Evolutionary conservation across 2,888 invertebrate genomes (phyloP), one percentile per base, ranked within the genome.

Genomic region (Amiota minor): DNA sequence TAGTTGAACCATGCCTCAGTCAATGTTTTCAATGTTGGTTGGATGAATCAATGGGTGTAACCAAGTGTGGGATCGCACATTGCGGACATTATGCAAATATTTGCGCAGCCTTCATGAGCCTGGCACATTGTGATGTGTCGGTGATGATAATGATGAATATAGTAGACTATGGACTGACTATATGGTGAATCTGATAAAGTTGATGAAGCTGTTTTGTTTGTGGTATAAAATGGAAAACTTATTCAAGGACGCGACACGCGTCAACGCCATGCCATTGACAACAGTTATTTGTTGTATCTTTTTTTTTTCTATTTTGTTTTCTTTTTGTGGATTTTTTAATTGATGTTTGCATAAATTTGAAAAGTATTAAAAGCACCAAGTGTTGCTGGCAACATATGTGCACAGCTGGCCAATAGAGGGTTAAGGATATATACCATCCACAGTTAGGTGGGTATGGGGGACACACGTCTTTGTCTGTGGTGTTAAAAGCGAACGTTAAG

Each of bases 51-150:
- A 18, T 56, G 59, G 56, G 70, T 59, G 59, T 59, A 59, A 59
- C 59, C 18, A 10, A 59, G 59, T 59, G 46, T 59, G 61, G 49
- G 71, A 23, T 47, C 50, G 62, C 62, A 59, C 71, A 68, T 61
- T 49, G 50, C 50, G 70, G 67, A 56, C 79, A 76, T 80, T 80
- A 80, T 80, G 80, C 77, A 81, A 83, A 83, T 85, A 83, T 83
- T 83, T 85, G 82, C 82, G 73, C 77, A 78, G 76, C 81, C 35
- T 35, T 62, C 62, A 23, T 65, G 59, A 16, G 59, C n/a, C 55
- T 56, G 55, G 10, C 20, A 16, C 59, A 59, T 20, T 35, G 23
- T 35, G n/a, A 20, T 49, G 23, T 35, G 67, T 12, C 53, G 67
- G 10, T 68, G 67, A 68, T 53, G 67, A 50, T 65, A 49, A 16